These are phyloP conservation scores for Sibirionetta formosa DNA, from an alignment of 2,797 vertebrate genomes.

Conservation along the genomic window DNA sequence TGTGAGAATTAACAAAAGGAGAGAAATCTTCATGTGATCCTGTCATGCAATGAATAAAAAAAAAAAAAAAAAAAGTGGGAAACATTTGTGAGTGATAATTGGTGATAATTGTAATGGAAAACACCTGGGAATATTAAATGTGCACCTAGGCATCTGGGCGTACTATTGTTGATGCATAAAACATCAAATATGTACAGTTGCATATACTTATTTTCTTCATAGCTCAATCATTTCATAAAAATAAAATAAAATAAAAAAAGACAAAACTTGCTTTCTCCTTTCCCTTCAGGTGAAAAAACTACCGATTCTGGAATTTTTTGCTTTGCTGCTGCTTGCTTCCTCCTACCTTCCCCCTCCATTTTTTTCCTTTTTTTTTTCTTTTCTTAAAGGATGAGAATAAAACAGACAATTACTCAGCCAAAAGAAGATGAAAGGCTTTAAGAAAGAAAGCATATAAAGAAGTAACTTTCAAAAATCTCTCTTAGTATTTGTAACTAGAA, in stretches of 20 bases:
- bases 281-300: constrained; percentile 50
- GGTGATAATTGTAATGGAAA: background rate
- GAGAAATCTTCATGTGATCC: background rate
- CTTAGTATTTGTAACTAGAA: background rate
- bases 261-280: background rate
- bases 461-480: background rate
- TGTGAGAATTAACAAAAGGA: constrained; percentile 33
- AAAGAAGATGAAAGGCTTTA: background rate
- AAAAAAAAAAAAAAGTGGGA: background rate
- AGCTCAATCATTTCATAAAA: constrained; percentile 40
- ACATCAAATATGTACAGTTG: background rate
- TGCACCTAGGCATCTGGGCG: background rate
- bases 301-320: constrained; percentile 35
- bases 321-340: background rate
- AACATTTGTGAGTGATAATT: background rate
- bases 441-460: background rate
- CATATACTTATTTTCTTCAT: background rate
- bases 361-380: fast-evolving
- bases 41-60: constrained; percentile 47
- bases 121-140: background rate
- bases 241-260: background rate
- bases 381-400: background rate
- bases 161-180: background rate
- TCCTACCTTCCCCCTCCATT: background rate
- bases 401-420: background rate